A percentile compares a stretch with the other conserved stretches of the same genome.
Evolutionary conservation across 2,113 vertebrate species (phyloP).

Genomic region (Callopanchax toddi): DNA sequence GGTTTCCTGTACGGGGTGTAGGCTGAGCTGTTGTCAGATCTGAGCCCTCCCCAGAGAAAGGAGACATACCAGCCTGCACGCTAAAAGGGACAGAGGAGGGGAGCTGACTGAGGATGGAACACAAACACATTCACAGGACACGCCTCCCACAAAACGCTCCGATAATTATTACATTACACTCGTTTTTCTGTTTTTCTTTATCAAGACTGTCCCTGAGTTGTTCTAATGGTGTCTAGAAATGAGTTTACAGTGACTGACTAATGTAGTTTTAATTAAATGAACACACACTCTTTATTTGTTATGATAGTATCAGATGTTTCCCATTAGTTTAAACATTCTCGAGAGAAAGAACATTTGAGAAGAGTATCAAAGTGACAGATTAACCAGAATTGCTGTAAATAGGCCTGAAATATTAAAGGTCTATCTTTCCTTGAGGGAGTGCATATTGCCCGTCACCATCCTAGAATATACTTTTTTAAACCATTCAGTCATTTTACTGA

Average conservation of each 20-base stretch:
- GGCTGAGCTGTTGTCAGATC: slow-evolving; percentile 73
- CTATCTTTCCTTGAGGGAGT: no score
- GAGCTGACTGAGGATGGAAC: background rate
- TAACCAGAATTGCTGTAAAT: no score
- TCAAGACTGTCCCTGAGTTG: no score
- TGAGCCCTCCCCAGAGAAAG: slow-evolving; percentile 50
- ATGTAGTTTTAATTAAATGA: no score
- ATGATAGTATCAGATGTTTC: background rate
- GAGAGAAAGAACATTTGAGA: background rate
- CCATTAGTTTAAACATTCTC: background rate
- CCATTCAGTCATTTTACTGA: no score
- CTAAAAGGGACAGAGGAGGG: slow-evolving; percentile 31
- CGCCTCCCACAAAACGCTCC: background rate
- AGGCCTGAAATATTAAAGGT: no score
- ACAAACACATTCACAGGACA: background rate
- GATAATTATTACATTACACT: no score
- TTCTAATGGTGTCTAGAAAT: no score
- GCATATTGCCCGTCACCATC: no score
- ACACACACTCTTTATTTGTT: background rate
- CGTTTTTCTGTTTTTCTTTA: no score
- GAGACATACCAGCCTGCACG: slow-evolving; percentile 51
- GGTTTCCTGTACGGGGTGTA: slow-evolving; percentile 76
- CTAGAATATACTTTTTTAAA: no score
- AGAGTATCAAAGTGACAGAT: background rate
- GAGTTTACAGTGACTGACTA: no score